phyloP scores from a whole-genome alignment of 2,888 invertebrate species.

The Xanthia togata region DNA sequence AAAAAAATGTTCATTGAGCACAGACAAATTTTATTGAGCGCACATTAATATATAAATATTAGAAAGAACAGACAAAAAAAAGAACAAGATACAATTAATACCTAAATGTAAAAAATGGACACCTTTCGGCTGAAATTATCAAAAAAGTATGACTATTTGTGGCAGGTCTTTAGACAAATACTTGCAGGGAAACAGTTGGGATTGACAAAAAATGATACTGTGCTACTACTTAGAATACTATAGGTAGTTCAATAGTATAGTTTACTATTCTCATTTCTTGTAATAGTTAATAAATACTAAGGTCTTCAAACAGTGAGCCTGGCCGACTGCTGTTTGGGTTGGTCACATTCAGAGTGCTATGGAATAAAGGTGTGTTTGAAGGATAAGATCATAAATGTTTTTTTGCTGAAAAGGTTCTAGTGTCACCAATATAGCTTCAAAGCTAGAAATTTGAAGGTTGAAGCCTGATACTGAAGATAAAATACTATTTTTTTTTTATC shows the following conservation, averaged over 20 bases:
- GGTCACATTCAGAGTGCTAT: neutral
- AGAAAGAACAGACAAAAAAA: no score
- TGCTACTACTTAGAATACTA: neutral
- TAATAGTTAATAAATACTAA: neutral
- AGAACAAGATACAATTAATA: neutral
- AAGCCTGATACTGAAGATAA: neutral
- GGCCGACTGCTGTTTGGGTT: neutral
- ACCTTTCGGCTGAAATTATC: neutral
- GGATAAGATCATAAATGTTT: neutral
- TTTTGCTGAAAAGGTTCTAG: neutral
- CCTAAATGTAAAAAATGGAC: neutral
- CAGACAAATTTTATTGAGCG: neutral
- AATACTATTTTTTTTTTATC: neutral
- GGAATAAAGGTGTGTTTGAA: neutral
- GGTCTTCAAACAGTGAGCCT: neutral
- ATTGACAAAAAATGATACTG: neutral
- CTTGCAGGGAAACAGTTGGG: neutral
- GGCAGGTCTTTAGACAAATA: neutral
- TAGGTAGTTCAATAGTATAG: no score
- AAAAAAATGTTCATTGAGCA: neutral
- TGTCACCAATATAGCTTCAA: neutral
- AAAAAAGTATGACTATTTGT: neutral
- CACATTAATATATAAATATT: neutral
- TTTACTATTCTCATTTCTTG: neutral
- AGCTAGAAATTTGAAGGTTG: no score